Conservation (phyloP, 2,113 vertebrate species). For the Gopherus evgoodei region DNA sequence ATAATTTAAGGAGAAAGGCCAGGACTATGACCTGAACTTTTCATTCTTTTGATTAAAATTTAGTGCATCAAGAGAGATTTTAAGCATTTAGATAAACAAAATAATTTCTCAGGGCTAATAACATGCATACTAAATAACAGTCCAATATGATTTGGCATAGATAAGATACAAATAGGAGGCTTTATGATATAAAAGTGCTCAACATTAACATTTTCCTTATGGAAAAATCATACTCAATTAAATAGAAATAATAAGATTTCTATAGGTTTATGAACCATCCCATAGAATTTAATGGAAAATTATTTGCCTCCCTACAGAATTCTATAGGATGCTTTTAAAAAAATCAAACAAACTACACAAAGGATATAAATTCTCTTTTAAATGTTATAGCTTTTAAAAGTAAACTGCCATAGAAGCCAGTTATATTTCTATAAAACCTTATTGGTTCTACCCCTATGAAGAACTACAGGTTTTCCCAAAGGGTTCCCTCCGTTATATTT, state of each 20-base stretch:
- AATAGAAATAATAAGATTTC: not conserved
- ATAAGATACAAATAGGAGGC: not conserved
- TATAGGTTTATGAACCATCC: not conserved
- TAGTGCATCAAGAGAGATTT: not conserved
- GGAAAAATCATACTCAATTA: not conserved
- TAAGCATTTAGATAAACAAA: not conserved
- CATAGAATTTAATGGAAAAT: not conserved
- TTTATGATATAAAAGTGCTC: not conserved
- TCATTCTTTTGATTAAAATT: not conserved
- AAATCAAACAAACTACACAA: not conserved
- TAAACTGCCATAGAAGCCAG: not conserved
- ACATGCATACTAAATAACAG: not conserved
- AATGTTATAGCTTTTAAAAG: not conserved
- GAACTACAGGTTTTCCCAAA: not conserved
- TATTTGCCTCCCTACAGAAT: not conserved
- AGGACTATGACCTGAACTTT: fast-evolving
- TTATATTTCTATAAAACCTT: not conserved
- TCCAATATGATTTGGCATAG: not conserved
- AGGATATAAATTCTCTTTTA: not conserved
- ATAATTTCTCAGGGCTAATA: not conserved
- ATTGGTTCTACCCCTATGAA: not conserved
- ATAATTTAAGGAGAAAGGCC: not conserved
- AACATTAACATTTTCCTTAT: not conserved
- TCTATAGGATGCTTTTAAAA: not conserved
- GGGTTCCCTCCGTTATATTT: not conserved